A percentile compares a stretch with the other conserved stretches of the same genome.
Conservation (phyloP, 2,113 vertebrate species). For the Brachionichthys hirsutus region DNA sequence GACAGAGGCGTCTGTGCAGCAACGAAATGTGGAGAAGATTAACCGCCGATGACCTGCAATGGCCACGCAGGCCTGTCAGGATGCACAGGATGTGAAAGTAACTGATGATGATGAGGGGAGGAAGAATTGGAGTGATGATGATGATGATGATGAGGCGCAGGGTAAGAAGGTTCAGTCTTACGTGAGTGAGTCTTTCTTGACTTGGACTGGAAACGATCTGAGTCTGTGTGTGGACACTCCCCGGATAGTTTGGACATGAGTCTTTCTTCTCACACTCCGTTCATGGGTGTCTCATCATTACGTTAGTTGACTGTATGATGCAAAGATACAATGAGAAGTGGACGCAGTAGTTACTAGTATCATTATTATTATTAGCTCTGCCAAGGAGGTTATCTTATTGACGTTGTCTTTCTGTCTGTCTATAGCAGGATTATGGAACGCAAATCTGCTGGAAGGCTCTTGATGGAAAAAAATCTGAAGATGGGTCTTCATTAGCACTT, state of each 20-base stretch:
- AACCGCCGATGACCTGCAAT: conserved; percentile 63
- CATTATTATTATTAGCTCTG: too few species aligned
- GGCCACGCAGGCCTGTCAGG: conserved; percentile 38
- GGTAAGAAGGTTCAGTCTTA: conserved; percentile 28
- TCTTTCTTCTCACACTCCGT: conserved; percentile 55
- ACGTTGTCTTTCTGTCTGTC: too few species aligned
- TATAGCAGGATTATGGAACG: too few species aligned
- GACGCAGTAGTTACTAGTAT: too few species aligned
- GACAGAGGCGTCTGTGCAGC: conserved; percentile 72
- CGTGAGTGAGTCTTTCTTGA: conserved; percentile 34
- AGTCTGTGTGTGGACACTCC: conserved; percentile 47
- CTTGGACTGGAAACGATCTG: conserved; percentile 66
- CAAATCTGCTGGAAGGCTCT: too few species aligned
- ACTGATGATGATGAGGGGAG: conserved; percentile 61
- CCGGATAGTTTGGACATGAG: conserved; percentile 62
- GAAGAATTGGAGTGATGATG: conserved; percentile 41
- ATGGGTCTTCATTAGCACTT: too few species aligned
- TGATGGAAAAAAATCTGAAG: too few species aligned
- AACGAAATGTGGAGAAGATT: conserved; percentile 73
- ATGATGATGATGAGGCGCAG: conserved; percentile 37
- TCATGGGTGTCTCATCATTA: conserved; percentile 9
- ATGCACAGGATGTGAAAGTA: conserved; percentile 57
- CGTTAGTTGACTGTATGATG: conserved; percentile 1
- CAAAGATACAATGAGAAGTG: too few species aligned
- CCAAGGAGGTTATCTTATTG: too few species aligned